These are phyloP conservation scores for Lysandra bellargus DNA, from an alignment of 2,888 invertebrate species.

Conservation along the genomic window DNA sequence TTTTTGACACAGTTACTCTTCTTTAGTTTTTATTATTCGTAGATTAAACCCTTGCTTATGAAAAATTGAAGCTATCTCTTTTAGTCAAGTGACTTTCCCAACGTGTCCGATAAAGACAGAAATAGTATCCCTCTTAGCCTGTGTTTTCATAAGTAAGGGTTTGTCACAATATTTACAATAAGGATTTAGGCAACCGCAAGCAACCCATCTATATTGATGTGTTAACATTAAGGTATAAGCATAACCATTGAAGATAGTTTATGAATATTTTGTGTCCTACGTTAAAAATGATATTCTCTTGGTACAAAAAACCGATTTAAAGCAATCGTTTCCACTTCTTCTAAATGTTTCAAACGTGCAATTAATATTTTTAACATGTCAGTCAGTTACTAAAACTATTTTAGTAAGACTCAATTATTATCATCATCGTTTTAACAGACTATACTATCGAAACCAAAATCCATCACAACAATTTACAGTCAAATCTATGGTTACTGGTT, in stretches of 20 bases:
- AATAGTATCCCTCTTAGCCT: neutral
- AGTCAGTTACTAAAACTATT: neutral
- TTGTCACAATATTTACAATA: neutral
- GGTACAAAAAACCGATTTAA: neutral
- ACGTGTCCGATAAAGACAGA: neutral
- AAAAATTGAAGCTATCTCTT: neutral
- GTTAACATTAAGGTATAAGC: neutral
- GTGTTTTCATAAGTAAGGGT: neutral
- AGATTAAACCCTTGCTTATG: neutral
- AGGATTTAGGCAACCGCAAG: conserved; percentile 2
- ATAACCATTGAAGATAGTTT: neutral
- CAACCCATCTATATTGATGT: conserved; percentile 1
- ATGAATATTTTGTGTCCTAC: neutral
- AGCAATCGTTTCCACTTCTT: neutral
- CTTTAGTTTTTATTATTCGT: too few species aligned
- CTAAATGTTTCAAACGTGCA: neutral
- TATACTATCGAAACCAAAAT: neutral
- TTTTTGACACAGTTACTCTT: too few species aligned
- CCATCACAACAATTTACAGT: neutral
- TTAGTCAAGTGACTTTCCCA: neutral
- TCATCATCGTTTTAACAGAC: neutral
- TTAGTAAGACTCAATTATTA: neutral
- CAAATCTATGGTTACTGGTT: conserved; percentile 1
- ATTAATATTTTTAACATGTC: neutral
- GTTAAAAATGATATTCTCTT: neutral